phyloP scores from a whole-genome alignment of 2,888 invertebrate species.

The Sycophila texana region DNA sequence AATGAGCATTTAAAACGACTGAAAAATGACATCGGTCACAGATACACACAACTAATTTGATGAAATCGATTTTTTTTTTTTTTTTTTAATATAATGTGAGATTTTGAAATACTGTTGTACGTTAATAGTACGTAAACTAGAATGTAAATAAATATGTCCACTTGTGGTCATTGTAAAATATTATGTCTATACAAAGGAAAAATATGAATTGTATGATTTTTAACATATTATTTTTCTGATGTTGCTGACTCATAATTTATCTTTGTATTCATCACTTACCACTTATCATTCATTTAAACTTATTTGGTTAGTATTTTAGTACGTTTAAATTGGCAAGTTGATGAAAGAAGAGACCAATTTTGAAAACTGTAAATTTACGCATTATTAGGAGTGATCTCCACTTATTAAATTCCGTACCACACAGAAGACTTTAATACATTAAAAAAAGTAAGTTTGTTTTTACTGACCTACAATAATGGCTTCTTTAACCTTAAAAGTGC shows the following conservation, averaged over 20 bases:
- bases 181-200: background rate
- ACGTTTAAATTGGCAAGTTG: conserved; percentile 11
- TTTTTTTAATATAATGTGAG: no score
- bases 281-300: conserved; percentile 23
- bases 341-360: no score
- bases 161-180: conserved; percentile 18
- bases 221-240: background rate
- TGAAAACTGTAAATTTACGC: conserved; percentile 7
- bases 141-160: conserved; percentile 15
- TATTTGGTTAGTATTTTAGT: conserved; percentile 14
- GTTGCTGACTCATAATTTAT: conserved; percentile 22
- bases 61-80: background rate
- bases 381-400: conserved; percentile 26
- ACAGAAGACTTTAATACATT: conserved; percentile 1
- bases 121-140: background rate
- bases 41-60: background rate
- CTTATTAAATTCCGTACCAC: conserved; percentile 12
- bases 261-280: conserved; percentile 9
- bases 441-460: background rate
- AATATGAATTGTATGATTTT: no score
- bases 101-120: conserved; percentile 14
- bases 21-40: background rate
- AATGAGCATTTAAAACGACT: conserved; percentile 14
- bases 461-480: background rate
- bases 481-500: conserved; percentile 9